A percentile compares a stretch with the other conserved stretches of the same genome.
Evolutionary conservation across 2,113 vertebrate genomes (phyloP).

Genomic region (Anthoscopus minutus): DNA sequence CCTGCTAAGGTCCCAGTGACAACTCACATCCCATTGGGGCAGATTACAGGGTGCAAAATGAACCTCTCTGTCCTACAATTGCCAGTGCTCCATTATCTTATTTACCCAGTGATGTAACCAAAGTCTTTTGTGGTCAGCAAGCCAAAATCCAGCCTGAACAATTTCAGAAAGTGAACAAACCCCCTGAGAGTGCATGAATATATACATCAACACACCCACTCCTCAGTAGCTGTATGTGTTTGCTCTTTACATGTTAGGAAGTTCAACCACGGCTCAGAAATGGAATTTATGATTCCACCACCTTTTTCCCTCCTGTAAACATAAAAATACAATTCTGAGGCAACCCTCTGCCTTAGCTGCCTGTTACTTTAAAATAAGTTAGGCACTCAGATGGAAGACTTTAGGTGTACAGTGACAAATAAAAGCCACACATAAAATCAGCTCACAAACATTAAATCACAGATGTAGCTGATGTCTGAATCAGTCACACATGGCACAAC

Average conservation of each 20-base stretch:
- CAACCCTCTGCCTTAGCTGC: neutral
- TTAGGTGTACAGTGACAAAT: neutral
- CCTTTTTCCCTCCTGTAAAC: neutral
- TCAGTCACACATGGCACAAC: neutral
- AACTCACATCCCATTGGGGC: neutral
- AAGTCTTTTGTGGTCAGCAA: neutral
- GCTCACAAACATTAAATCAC: neutral
- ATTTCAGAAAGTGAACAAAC: neutral
- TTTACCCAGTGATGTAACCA: neutral
- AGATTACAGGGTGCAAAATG: neutral
- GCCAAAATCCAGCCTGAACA: neutral
- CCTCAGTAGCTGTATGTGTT: neutral
- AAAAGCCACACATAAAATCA: neutral
- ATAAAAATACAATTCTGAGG: neutral
- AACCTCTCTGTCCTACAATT: neutral
- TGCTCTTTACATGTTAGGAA: neutral
- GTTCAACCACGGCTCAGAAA: neutral
- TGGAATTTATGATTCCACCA: neutral
- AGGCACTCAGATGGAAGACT: neutral
- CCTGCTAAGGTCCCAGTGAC: neutral
- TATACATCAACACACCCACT: neutral
- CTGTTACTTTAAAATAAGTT: neutral
- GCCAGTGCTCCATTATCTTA: neutral
- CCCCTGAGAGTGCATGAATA: neutral
- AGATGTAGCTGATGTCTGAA: neutral